These are phyloP conservation scores for Crossaster papposus DNA, from an alignment of 53 echinoderm and acorn worm species.

Conservation along the genomic window DNA sequence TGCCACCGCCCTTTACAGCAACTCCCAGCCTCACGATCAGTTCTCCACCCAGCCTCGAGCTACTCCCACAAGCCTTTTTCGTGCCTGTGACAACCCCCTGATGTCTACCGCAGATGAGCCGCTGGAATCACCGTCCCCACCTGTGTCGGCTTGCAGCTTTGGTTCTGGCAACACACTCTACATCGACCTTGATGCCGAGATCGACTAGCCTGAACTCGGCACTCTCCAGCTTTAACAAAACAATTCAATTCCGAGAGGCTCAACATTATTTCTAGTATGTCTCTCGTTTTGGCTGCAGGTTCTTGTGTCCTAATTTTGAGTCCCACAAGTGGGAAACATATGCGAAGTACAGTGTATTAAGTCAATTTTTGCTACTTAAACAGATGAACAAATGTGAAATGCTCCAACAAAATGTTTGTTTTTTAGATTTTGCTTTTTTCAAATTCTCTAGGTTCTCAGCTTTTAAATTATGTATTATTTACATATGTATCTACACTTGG, in stretches of 20 bases:
- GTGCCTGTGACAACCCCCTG: not conserved
- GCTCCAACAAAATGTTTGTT: too few relatives aligned
- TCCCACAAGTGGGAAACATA: too few relatives aligned
- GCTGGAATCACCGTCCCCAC: not conserved
- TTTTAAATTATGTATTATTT: too few relatives aligned
- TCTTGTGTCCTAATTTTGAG: too few relatives aligned
- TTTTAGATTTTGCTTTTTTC: too few relatives aligned
- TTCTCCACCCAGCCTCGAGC: not conserved
- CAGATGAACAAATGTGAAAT: too few relatives aligned
- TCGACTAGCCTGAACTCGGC: not conserved
- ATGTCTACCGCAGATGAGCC: not conserved
- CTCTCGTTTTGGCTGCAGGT: too few relatives aligned
- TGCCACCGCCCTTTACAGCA: not conserved
- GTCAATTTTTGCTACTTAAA: too few relatives aligned
- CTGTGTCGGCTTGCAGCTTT: constrained; percentile 12
- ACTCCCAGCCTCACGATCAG: not conserved
- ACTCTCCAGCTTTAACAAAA: not conserved
- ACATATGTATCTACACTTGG: too few relatives aligned
- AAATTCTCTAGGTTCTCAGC: too few relatives aligned
- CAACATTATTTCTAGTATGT: not conserved
- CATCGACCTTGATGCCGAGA: constrained; percentile 24
- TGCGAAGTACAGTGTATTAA: too few relatives aligned
- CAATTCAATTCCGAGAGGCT: not conserved
- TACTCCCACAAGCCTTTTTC: not conserved
- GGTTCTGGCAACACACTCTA: not conserved